Base-by-base conservation (phyloP, 2,888 invertebrate genomes). In the Heteromurus nitidus region DNA sequence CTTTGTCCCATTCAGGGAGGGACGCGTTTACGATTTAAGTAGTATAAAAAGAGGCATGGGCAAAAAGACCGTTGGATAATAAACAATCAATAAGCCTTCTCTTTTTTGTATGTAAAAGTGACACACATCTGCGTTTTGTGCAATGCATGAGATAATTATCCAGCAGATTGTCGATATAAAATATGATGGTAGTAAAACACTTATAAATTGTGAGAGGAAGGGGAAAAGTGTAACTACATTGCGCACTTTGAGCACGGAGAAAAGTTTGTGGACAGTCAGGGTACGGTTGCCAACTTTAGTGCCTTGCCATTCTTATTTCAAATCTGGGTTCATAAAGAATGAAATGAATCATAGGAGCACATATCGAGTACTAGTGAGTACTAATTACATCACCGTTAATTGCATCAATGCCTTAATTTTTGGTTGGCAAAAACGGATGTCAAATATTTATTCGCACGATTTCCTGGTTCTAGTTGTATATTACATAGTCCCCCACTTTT, bases 121-220 rank as follows among this genome's bases (percentile, higher is more conserved):
- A 64, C 26, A 64, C 31, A 11, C 70, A 70, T 70, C 70, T 70
- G 70, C 70, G 50, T 24, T 64, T 31, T 22, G 24, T 31, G 62
- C 42, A 13, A 16, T 16, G 36, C 28, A n/a, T n/a, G n/a, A n/a
- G n/a, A n/a, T n/a, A 69, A 31, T 69, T 69, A 69, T 31, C 69
- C 55, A 69, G 55, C 53, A 50, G 18, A 55, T 58, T 70, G 70
- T 31, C 69, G 26, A 69, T 53, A 69, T 70, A 36, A 70, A 58
- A 70, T 70, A 70, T 60, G 70, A 24, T 13, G 24, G 70, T 42
- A 70, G 70, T 70, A 70, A 70, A 70, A 55, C 16, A 44, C 18
- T 67, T 50, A 16, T 36, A 62, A n/a, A n/a, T 36, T 64, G 64
- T 64, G 22, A 64, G 64, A 20, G 9, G 22, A 22, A 24, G 30